Evolutionary conservation across 1,140 invertebrate genomes (phyloP), one percentile per base, ranked within the genome.

Genomic region (Conopomorpha cramerella): DNA sequence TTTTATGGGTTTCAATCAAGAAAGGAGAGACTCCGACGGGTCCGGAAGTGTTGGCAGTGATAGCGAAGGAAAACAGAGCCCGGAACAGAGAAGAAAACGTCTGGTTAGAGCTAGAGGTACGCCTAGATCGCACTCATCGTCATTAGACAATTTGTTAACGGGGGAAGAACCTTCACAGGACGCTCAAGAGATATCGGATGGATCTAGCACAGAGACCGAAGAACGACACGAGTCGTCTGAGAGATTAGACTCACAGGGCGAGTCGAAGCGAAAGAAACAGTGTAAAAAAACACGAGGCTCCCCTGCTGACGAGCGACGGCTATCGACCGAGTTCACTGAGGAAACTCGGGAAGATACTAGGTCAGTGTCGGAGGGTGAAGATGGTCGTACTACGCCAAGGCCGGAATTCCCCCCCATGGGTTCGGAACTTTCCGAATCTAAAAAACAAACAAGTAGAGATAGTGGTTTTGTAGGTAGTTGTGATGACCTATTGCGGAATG

Each of bases 401-500:
- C 83, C 83, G 0, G 83, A 86, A 43, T 78, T 80, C 49, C 67
- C 67, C 49, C 67, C 74, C 30, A 66, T 79, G 31, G 71, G 71
- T 39, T 76, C 65, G 39, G 78, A 81, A 53, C 58, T 82, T 17
- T 77, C 74, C 30, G 78, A 78, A 55, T 78, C 71, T 28, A 81
- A 79, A 37, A 88, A 89, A 55, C 88, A 91, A 53, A 89, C 91
- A 38, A 92, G 89, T 50, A 77, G 91, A 36, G 91, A 93, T 61
- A 92, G 90, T 45, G 91, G 91, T 2, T 93, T 93, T 49, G 86
- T 93, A 23, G 91, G 91, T 2, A 93, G 90, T 54, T 92, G 90
- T 51, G 91, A 93, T 55, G 91, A 93, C 62, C 71, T 93, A 23
- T 67, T 92, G 3, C 88, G 90, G 55, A 77, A 80, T 46, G 59